phyloP scores from a whole-genome alignment of 2,888 invertebrate genomes.

The Charanyca ferruginea region DNA sequence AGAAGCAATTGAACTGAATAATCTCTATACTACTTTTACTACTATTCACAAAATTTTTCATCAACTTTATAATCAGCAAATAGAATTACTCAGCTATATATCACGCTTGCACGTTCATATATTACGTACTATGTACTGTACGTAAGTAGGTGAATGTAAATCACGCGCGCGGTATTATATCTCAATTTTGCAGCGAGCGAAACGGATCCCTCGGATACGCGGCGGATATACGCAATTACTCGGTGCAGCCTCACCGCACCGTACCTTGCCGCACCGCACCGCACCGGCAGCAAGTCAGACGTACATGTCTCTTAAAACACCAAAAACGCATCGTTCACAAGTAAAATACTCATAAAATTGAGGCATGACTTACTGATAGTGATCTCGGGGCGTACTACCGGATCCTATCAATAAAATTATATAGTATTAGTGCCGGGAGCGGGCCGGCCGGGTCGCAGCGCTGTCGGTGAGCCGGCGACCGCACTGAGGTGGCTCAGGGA shows the following conservation, averaged over 20 bases:
- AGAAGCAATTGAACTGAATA: no score
- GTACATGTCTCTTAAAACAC: neutral
- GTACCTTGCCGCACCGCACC: neutral
- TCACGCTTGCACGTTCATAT: neutral
- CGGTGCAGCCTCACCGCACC: neutral
- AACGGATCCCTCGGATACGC: slow-evolving; percentile 26
- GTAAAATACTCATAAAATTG: slow-evolving; percentile 18
- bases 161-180: slow-evolving; percentile 30
- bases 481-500: neutral
- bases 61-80: slow-evolving; percentile 4
- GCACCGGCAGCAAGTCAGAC: neutral
- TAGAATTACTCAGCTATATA: neutral
- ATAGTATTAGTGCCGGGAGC: neutral
- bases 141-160: slow-evolving; percentile 20
- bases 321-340: slow-evolving; percentile 10
- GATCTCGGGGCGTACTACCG: slow-evolving; percentile 12
- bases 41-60: slow-evolving; percentile 1
- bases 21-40: no score
- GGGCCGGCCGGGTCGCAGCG: neutral
- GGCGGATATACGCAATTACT: slow-evolving; percentile 8
- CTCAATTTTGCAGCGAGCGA: slow-evolving; percentile 27
- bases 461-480: neutral
- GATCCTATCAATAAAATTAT: slow-evolving; percentile 24
- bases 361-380: slow-evolving; percentile 3
- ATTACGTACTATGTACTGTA: neutral